phyloP scores from a whole-genome alignment of 1,140 invertebrate species.

The Leptestheria dahalacensis region DNA sequence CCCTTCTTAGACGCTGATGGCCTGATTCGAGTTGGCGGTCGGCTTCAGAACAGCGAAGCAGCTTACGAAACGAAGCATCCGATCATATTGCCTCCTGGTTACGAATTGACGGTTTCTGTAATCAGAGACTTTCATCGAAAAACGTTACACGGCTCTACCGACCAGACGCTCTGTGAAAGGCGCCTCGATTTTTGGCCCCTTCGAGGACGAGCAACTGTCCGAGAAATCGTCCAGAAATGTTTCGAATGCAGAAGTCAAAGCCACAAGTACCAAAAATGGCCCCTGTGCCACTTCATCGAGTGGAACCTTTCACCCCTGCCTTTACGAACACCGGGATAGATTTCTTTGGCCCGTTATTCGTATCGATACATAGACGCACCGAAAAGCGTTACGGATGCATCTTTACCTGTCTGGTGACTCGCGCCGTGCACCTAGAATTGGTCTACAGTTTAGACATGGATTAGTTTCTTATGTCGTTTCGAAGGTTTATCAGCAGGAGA shows the following conservation, averaged over 20 bases:
- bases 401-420: slow-evolving; percentile 27
- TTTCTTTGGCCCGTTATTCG: slow-evolving; percentile 16
- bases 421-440: slow-evolving; percentile 29
- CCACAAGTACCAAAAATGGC: not conserved
- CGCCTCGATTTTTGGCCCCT: slow-evolving; percentile 9
- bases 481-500: not conserved
- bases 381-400: slow-evolving; percentile 23
- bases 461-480: slow-evolving; percentile 18
- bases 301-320: not conserved
- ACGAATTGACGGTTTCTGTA: slow-evolving; percentile 14
- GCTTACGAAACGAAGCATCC: slow-evolving; percentile 27
- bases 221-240: slow-evolving; percentile 10
- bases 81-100: slow-evolving; percentile 24
- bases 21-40: slow-evolving; percentile 29
- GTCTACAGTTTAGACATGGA: slow-evolving; percentile 17
- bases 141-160: not conserved
- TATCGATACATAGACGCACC: slow-evolving; percentile 14
- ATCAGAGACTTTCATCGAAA: not conserved
- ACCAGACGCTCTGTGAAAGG: not conserved
- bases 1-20: slow-evolving; percentile 26
- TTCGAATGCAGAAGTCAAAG: slow-evolving; percentile 7
- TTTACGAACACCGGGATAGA: slow-evolving; percentile 14
- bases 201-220: not conserved
- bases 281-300: not conserved
- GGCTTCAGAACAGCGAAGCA: slow-evolving; percentile 24